These are phyloP conservation scores for Nomada hirtipes DNA, from an alignment of 2,888 invertebrate genomes.

Conservation along the genomic window DNA sequence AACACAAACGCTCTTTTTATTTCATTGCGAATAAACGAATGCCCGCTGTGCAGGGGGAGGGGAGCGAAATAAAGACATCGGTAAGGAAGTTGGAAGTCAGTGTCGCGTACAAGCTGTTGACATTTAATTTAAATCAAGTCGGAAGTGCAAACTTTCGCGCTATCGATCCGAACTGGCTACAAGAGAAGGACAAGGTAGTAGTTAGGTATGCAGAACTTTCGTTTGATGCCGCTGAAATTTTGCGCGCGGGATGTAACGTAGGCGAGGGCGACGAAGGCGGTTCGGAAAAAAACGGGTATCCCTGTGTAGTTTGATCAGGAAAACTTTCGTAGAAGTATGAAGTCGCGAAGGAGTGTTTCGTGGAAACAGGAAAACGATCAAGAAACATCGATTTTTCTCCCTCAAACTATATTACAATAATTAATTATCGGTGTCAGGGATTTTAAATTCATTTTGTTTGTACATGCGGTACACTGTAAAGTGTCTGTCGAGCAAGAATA, in stretches of 20 bases:
- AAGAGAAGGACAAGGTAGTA: conserved; percentile 20
- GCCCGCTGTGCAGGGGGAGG: too few relatives aligned
- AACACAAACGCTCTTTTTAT: too few relatives aligned
- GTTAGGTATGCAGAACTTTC: conserved; percentile 26
- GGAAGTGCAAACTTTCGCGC: conserved; percentile 37
- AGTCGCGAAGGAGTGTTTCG: conserved; percentile 9
- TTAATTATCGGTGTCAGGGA: conserved; percentile 4
- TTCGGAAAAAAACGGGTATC: conserved; percentile 29
- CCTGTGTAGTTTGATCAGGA: conserved; percentile 1
- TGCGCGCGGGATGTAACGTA: background rate
- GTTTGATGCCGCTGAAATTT: conserved; percentile 2
- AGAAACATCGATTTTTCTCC: conserved; percentile 4
- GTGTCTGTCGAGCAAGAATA: background rate
- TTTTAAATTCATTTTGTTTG: conserved; percentile 34
- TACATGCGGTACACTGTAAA: background rate
- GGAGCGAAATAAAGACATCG: background rate
- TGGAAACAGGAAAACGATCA: background rate
- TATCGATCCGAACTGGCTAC: conserved; percentile 59
- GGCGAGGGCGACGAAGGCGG: conserved; percentile 19
- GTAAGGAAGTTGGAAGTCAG: conserved; percentile 38
- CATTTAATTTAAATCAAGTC: conserved; percentile 68
- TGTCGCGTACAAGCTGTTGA: conserved; percentile 55
- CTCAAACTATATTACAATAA: conserved; percentile 10
- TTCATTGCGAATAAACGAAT: background rate
- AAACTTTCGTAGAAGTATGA: conserved; percentile 28